Base-by-base conservation (phyloP, 92 coral and sea anemone species). In the Muricea muricata region DNA sequence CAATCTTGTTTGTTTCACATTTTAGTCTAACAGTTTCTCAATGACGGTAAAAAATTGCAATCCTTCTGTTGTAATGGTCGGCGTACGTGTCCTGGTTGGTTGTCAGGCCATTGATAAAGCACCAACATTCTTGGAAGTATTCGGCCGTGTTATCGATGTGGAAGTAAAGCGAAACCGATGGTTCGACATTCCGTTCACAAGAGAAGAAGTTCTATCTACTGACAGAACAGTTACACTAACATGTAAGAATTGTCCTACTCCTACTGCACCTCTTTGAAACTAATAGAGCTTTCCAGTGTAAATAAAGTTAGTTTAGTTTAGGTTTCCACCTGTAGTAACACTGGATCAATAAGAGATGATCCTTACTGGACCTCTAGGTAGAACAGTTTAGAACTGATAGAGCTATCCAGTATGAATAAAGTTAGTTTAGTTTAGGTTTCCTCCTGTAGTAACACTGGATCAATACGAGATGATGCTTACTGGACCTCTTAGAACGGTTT, bases 141-240 rank as follows among this genome's bases (percentile, higher is more conserved):
- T 93, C 92, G 99, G 97, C 18, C 92, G 99, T 30, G 97, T 89
- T 17, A 78, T 94, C 47, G 98, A 93, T 29, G 65, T 93, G 24
- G 69, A 93, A n/a, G 28, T 96, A 72, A 89, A 97, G 37, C 82
- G 99, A 69, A 96, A 93, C 80, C 85, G 99, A 23, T 96, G 99
- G 99, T 93, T 96, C 80, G 99, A 96, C 66, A 82, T 96, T 6
- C 94, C 99, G 12, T 96, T 96, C 45, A 93, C 97, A 28, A 87
- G 99, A 78, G 99, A 96, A 60, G 99, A 96, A 83, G 90, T 95
- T 8, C 74, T 96, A 31, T 58, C 99, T 45, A 93, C 99, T 28
- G 99, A 96, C 82, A 93, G 94, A 80, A 96, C 94, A 61, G 87
- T 96, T n/a, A 82, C 98, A 26, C 60, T 96, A 73, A 93, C 93